Conservation (phyloP, 2,797 vertebrate genomes). For the Taeniopygia guttata region DNA sequence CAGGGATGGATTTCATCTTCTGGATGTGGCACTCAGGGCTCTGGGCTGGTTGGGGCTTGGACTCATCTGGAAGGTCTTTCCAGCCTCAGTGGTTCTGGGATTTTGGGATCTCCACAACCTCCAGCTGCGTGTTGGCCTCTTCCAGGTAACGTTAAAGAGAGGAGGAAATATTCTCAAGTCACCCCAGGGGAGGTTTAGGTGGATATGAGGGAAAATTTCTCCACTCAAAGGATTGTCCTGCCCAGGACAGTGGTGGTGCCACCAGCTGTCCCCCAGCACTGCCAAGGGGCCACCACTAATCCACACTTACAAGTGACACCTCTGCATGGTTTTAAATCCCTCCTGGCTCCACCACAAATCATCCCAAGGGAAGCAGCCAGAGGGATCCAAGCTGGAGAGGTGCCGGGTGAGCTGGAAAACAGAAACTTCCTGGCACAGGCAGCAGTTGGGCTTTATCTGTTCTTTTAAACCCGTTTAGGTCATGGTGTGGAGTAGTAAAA, state of each 20-base stretch:
- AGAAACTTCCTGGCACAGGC: background rate
- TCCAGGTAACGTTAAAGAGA: too few relatives aligned
- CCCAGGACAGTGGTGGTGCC: background rate
- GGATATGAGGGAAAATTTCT: background rate
- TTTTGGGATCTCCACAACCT: background rate
- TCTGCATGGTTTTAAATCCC: background rate
- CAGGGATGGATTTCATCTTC: background rate
- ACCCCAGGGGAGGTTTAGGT: background rate
- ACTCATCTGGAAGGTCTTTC: background rate
- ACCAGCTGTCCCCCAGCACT: background rate
- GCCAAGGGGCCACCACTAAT: too few relatives aligned
- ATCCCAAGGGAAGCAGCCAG: background rate
- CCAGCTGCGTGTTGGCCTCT: background rate
- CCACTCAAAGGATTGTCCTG: background rate
- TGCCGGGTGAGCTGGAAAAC: background rate
- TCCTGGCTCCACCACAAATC: background rate
- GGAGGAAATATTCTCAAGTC: background rate
- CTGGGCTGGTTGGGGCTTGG: background rate
- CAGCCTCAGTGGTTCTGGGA: background rate
- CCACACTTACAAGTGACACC: background rate
- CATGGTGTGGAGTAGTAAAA: background rate
- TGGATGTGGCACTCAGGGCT: background rate
- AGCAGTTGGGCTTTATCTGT: background rate
- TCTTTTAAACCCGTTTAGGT: background rate
- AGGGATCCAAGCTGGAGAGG: background rate